Evolutionary conservation across 2,113 vertebrate genomes (phyloP).

Genomic region (Salvelinus alpinus): DNA sequence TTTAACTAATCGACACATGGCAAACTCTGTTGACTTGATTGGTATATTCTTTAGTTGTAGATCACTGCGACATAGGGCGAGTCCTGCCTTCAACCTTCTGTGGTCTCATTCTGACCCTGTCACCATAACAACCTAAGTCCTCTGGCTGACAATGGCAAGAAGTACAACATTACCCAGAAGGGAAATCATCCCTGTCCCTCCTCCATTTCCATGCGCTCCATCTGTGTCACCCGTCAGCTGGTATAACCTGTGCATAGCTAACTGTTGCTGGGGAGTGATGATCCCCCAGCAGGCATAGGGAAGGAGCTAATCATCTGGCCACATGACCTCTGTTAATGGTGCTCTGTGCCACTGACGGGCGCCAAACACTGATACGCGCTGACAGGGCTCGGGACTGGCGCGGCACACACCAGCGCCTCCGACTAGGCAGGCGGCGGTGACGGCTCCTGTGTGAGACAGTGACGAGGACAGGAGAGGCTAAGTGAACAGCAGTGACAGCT

Average conservation of each 20-base stretch:
- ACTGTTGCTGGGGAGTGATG: conserved; percentile 34
- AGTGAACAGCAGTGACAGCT: conserved; percentile 10
- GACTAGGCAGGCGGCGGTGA: conserved; percentile 28
- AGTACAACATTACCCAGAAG: neutral
- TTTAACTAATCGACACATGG: neutral
- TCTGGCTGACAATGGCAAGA: neutral
- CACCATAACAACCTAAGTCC: neutral
- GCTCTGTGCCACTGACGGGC: conserved; percentile 20
- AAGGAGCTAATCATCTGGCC: conserved; percentile 33
- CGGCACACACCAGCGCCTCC: conserved; percentile 33
- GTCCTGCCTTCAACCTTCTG: neutral
- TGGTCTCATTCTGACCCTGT: neutral
- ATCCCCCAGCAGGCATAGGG: conserved; percentile 20
- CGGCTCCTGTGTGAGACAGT: conserved; percentile 33
- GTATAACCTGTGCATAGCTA: conserved; percentile 30
- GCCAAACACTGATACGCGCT: conserved; percentile 40
- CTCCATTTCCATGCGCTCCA: neutral
- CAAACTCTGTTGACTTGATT: neutral
- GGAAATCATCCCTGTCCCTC: neutral
- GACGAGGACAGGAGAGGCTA: neutral
- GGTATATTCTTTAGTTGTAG: neutral
- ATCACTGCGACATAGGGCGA: neutral
- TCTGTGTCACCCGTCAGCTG: conserved; percentile 20
- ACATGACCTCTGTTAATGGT: conserved; percentile 29
- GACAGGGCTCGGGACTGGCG: conserved; percentile 55